Evolutionary conservation across 2,888 invertebrate genomes (phyloP).

Genomic region (Cryptocephalus moraei): DNA sequence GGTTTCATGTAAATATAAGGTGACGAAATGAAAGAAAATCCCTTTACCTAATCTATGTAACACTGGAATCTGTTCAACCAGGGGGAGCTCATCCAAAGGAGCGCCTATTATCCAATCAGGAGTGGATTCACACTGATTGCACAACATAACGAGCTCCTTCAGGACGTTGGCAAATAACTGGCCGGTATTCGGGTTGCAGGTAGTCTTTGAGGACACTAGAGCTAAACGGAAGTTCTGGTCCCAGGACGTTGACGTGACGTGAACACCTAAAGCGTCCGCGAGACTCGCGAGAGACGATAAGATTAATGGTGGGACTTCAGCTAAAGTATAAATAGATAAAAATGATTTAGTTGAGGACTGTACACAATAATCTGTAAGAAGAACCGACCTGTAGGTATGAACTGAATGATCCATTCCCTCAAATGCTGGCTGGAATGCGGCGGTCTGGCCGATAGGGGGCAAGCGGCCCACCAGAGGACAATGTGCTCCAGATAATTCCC

Average conservation of each 20-base stretch:
- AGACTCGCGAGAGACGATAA: constrained; percentile 62
- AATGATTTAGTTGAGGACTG: too few relatives aligned
- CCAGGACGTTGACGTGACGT: constrained; percentile 72
- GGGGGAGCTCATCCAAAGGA: constrained; percentile 63
- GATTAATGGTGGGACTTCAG: constrained; percentile 52
- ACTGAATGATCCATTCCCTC: constrained; percentile 53
- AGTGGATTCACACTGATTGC: constrained; percentile 66
- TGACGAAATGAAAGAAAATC: too few relatives aligned
- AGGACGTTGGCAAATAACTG: constrained; percentile 52
- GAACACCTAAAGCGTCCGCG: constrained; percentile 67
- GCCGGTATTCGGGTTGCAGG: constrained; percentile 29
- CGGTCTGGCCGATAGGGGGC: constrained; percentile 57
- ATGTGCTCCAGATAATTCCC: constrained; percentile 73
- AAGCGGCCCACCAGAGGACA: constrained; percentile 74
- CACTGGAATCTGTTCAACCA: constrained; percentile 76
- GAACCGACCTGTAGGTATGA: constrained; percentile 46
- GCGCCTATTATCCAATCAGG: constrained; percentile 61
- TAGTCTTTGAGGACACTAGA: constrained; percentile 40
- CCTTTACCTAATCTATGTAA: constrained; percentile 54
- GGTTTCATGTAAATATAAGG: too few relatives aligned
- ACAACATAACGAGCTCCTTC: constrained; percentile 57
- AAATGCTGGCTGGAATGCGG: constrained; percentile 55
- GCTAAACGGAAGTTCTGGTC: constrained; percentile 54
- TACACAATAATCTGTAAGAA: too few relatives aligned
- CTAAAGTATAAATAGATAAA: constrained; percentile 7